phyloP scores from a whole-genome alignment of 2,888 invertebrate genomes.

The Tetragnatha montana region DNA sequence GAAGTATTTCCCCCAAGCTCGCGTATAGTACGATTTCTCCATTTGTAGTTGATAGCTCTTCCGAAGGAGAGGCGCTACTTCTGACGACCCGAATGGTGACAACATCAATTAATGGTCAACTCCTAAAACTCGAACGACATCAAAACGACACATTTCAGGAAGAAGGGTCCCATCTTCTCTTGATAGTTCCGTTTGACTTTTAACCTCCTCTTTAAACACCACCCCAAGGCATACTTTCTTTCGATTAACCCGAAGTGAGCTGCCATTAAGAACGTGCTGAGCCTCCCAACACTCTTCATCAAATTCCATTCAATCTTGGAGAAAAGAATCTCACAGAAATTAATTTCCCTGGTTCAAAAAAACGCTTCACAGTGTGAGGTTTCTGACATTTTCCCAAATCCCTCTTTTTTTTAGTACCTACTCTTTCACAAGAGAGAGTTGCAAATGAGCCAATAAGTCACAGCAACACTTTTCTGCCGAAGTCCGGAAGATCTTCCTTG shows the following conservation, averaged over 20 bases:
- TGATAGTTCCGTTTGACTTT: constrained; percentile 5
- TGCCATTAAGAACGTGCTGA: constrained; percentile 3
- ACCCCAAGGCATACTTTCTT: too few relatives aligned
- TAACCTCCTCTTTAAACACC: neutral
- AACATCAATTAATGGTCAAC: too few relatives aligned
- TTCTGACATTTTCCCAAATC: neutral
- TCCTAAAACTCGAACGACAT: too few relatives aligned
- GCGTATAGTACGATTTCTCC: too few relatives aligned
- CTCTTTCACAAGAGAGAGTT: neutral
- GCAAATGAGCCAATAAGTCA: constrained; percentile 23
- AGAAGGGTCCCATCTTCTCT: neutral
- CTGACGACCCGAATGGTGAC: too few relatives aligned
- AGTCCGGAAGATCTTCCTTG: neutral
- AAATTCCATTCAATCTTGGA: neutral
- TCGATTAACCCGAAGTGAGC: neutral
- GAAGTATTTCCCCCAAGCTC: too few relatives aligned
- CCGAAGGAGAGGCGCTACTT: too few relatives aligned
- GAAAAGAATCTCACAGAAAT: neutral
- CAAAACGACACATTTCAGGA: neutral
- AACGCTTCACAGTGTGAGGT: neutral
- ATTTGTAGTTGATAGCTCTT: too few relatives aligned
- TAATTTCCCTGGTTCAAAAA: neutral
- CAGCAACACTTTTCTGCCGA: neutral
- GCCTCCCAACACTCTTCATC: constrained; percentile 10
- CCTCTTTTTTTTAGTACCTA: neutral